Percentiles rank a stretch among this genome's conserved stretches.
phyloP scores from a whole-genome alignment of 2,888 invertebrate species.

The Lycia hirtaria region DNA sequence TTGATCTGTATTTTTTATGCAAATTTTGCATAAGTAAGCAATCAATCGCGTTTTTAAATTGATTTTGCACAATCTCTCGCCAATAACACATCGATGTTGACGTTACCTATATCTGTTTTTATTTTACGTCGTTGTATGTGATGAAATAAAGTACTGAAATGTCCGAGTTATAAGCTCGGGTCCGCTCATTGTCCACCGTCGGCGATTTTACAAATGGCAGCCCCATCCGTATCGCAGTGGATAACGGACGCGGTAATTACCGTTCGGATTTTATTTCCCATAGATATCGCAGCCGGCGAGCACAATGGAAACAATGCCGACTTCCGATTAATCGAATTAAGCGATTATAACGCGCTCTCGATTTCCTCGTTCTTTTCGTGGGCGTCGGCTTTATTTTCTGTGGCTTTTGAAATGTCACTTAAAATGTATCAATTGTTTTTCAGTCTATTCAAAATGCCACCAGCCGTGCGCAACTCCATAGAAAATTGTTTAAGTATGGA shows the following conservation, averaged over 20 bases:
- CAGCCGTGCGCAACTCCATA: too few relatives aligned
- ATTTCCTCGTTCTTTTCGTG: slow-evolving; percentile 37
- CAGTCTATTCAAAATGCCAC: neutral
- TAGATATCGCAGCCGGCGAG: slow-evolving; percentile 49
- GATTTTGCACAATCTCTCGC: neutral
- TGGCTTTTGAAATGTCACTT: slow-evolving; percentile 23
- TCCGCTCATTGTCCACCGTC: slow-evolving; percentile 37
- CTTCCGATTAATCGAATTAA: slow-evolving; percentile 53
- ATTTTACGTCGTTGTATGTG: slow-evolving; percentile 4
- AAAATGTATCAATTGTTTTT: neutral
- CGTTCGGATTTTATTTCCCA: slow-evolving; percentile 55
- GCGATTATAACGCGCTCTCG: slow-evolving; percentile 45
- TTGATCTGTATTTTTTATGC: too few relatives aligned
- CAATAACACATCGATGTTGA: slow-evolving; percentile 10
- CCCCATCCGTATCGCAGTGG: slow-evolving; percentile 47
- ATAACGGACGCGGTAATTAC: slow-evolving; percentile 54
- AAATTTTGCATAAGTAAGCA: neutral
- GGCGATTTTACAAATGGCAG: slow-evolving; percentile 40
- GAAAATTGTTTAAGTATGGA: too few relatives aligned
- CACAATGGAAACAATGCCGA: slow-evolving; percentile 46
- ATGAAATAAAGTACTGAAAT: slow-evolving; percentile 28
- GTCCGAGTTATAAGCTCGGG: slow-evolving; percentile 26
- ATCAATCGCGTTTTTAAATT: neutral
- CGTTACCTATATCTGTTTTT: slow-evolving; percentile 10
- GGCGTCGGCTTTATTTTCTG: slow-evolving; percentile 33